Conservation (phyloP, 2,113 vertebrate species). For the Corythaeola cristata region DNA sequence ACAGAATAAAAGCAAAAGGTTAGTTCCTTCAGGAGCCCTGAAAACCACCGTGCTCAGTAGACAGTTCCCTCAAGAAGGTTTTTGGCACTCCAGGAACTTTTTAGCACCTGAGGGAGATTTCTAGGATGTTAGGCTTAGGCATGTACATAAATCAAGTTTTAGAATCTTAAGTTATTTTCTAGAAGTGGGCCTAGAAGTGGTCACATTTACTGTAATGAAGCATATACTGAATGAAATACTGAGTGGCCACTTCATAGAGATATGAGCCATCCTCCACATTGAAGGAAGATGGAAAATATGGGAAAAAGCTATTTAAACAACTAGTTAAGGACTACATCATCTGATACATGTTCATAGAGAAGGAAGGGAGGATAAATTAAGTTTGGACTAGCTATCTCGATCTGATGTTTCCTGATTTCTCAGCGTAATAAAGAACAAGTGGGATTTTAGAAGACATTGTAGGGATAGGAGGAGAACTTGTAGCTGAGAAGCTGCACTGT, state of each 20-base stretch:
- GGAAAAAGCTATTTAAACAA: background rate
- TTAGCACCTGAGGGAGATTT: background rate
- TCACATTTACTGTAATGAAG: background rate
- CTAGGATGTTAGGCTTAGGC: background rate
- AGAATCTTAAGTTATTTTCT: background rate
- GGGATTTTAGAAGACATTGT: background rate
- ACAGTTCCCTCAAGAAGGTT: background rate
- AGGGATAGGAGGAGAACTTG: background rate
- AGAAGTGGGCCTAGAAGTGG: background rate
- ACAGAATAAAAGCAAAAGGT: background rate
- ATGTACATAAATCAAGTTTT: background rate
- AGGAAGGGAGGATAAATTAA: background rate
- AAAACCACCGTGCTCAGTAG: background rate
- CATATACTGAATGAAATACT: background rate
- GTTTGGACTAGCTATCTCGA: background rate
- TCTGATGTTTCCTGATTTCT: background rate
- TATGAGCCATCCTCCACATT: background rate
- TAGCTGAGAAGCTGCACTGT: background rate
- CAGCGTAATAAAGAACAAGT: background rate
- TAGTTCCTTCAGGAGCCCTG: background rate
- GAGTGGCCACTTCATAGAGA: background rate
- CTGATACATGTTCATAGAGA: background rate
- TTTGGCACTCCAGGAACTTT: background rate
- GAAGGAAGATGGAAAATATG: background rate
- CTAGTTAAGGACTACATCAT: background rate